Base-by-base conservation (phyloP, 2,113 vertebrate genomes). In the Scomber japonicus region DNA sequence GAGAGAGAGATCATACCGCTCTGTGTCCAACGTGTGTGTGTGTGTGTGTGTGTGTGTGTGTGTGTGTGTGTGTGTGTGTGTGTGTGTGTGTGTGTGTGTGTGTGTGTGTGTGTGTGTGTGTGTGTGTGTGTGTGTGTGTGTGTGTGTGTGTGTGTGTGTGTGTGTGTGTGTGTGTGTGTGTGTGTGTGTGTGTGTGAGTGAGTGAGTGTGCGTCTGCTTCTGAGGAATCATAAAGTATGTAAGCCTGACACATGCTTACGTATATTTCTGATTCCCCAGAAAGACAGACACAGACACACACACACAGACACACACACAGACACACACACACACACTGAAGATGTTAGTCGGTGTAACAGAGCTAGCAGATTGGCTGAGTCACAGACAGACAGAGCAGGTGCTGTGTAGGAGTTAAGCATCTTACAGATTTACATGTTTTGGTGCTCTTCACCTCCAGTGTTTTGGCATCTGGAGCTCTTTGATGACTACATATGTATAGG, bases 401-500 rank as follows among this genome's bases (percentile, higher is more conserved):
- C 71, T 19, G 71, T 60, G 78, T 81, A 65, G 71, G 75, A 53
- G 81, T 57, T 15, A 59, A 84, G 69, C 82, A 65, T 78, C 55
- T 78, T 67, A 80, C 74, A 82, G 71, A 80, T 86, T 88, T 68
- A 75, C 75, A 79, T 75, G 68, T 78, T 78, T 68, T 44, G 49
- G 57, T 57, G 62, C 45, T 5, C 70, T 86, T 85, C 60, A 78
- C 75, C 72, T 77, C 65, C 75, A 62, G 60, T 66, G 81, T 79
- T 88, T 77, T 68, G 64, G 71, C 85, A 81, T 72, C 65, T 81
- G 80, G 82, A 87, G 59, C n/a, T 74, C 46, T 64, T 50, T 56
- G 0, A 15, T 51, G 48, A 46, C 6, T 40, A 21, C 24, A 27
- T 27, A 27, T 46, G 53, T 13, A 30, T 3, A 27, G 53, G 31